These are phyloP conservation scores for Haliclona indistincta DNA, from an alignment of 37 sponge, comb jelly and placozoan species.

Conservation along the genomic window DNA sequence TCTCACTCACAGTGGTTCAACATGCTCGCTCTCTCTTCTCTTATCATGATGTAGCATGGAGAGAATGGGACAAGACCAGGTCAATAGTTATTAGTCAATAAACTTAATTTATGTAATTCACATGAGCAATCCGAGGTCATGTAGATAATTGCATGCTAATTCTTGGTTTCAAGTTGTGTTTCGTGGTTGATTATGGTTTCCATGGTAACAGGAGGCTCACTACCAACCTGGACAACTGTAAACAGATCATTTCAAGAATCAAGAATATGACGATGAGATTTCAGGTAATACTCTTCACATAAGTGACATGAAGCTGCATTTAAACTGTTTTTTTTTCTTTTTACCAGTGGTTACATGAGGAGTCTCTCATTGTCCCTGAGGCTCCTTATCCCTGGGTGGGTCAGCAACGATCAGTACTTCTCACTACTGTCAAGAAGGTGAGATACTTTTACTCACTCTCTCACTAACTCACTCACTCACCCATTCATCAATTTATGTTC, in stretches of 20 bases:
- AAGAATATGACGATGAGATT: conserved; percentile 52
- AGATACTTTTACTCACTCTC: no score
- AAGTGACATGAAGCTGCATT: background rate
- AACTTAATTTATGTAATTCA: no score
- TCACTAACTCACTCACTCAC: no score
- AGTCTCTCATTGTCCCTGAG: conserved; percentile 53
- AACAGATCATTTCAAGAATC: conserved; percentile 54
- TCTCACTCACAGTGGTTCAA: conserved; percentile 35
- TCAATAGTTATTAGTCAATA: background rate
- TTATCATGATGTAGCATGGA: conserved; percentile 76
- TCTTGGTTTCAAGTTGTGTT: no score
- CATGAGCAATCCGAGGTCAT: no score
- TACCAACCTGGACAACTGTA: conserved; percentile 69
- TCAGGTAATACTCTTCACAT: conserved; percentile 33
- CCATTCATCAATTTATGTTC: background rate
- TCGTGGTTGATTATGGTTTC: conserved; percentile 1
- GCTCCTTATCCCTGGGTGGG: conserved; percentile 60
- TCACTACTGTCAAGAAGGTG: conserved; percentile 76
- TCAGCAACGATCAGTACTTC: conserved; percentile 50
- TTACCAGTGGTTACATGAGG: conserved; percentile 85
- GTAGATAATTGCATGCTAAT: no score
- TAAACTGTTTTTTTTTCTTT: no score
- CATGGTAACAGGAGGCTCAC: conserved; percentile 41
- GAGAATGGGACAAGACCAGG: conserved; percentile 79
- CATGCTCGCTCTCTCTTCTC: conserved; percentile 80